phyloP scores from a whole-genome alignment of 2,888 invertebrate species.

The Andrena camellia region DNA sequence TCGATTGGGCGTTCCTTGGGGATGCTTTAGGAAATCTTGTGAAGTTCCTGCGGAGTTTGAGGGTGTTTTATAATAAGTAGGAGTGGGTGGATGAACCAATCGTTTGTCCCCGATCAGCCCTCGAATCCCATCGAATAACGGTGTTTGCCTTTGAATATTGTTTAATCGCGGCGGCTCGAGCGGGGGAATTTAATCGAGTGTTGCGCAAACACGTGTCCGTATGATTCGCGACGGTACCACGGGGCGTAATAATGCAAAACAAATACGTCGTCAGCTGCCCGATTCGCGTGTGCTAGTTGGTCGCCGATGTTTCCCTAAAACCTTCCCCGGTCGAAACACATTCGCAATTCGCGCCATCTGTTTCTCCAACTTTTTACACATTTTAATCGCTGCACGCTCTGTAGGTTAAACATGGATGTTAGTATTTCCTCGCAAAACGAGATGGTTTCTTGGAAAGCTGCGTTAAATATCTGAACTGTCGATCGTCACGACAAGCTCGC shows the following conservation, averaged over 20 bases:
- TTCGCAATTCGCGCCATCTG: no score
- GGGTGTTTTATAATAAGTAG: neutral
- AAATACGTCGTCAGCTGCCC: slow-evolving; percentile 19
- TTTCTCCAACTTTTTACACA: no score
- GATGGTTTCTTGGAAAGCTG: neutral
- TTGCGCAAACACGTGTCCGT: slow-evolving; percentile 38
- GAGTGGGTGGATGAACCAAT: neutral
- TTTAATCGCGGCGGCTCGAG: slow-evolving; percentile 18
- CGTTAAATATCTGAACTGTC: neutral
- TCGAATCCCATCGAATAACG: neutral
- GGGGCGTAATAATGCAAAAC: slow-evolving; percentile 30
- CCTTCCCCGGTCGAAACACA: no score
- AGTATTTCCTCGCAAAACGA: neutral
- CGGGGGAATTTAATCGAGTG: slow-evolving; percentile 33
- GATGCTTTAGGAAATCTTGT: no score
- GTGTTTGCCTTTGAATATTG: slow-evolving; percentile 36
- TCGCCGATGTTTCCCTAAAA: no score
- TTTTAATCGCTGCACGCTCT: neutral
- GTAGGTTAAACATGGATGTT: no score
- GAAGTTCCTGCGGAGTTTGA: neutral
- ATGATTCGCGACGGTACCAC: slow-evolving; percentile 15
- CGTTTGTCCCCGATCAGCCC: neutral
- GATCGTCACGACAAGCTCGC: slow-evolving; percentile 1
- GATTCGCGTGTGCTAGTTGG: neutral
- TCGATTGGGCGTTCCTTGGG: no score